These are phyloP conservation scores for Chondrosia reniformis DNA, from an alignment of 37 sponge, comb jelly and placozoan genomes.

Conservation along the genomic window DNA sequence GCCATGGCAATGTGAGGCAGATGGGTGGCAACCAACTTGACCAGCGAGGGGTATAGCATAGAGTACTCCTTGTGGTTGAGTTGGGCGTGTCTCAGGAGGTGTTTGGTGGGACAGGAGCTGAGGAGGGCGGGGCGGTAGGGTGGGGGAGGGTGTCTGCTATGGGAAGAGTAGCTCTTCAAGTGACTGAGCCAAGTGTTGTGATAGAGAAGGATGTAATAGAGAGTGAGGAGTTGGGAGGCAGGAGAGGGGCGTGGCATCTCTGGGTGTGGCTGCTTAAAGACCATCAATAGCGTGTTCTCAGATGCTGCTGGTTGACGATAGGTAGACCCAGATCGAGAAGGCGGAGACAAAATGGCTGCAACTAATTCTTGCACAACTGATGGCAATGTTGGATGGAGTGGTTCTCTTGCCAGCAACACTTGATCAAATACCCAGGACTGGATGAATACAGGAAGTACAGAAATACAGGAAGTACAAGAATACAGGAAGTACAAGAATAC, in stretches of 20 bases:
- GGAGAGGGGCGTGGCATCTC: not conserved
- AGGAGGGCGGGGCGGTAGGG: constrained; percentile 59
- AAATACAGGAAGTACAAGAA: not conserved
- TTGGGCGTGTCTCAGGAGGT: constrained; percentile 38
- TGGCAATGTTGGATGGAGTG: constrained; percentile 66
- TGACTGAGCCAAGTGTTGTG: constrained; percentile 64
- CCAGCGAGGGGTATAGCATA: constrained; percentile 66
- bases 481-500: not conserved
- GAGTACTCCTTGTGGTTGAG: constrained; percentile 37
- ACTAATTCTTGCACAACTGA: constrained; percentile 71
- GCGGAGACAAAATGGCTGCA: constrained; percentile 40
- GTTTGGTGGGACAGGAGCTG: constrained; percentile 53
- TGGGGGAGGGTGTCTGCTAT: constrained; percentile 5
- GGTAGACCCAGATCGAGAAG: not conserved
- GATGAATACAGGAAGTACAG: not conserved
- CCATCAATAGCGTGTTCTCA: constrained; percentile 52
- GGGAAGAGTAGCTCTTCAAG: constrained; percentile 27
- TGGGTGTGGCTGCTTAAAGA: constrained; percentile 24
- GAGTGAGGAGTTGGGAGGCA: constrained; percentile 49
- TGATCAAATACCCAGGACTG: constrained; percentile 75
- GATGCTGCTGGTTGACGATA: constrained; percentile 41
- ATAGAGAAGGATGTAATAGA: constrained; percentile 72
- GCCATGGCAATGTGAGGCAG: constrained; percentile 55
- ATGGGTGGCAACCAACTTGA: constrained; percentile 61
- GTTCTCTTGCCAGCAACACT: constrained; percentile 35